phyloP scores from a whole-genome alignment of 2,113 vertebrate species.

The Barnardius zonarius region DNA sequence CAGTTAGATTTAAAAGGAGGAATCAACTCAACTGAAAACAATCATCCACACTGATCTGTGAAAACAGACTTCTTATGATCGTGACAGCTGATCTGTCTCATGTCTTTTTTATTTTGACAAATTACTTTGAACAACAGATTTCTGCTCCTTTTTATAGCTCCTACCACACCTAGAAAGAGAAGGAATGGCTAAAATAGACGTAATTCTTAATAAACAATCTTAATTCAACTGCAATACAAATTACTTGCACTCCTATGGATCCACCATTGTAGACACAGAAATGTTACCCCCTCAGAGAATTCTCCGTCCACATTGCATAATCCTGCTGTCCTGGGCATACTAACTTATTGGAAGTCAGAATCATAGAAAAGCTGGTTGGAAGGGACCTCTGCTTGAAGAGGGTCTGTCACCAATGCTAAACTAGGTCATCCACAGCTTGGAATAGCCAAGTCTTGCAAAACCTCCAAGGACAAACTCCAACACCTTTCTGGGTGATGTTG shows the following conservation, averaged over 20 bases:
- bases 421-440: not conserved
- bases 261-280: not conserved
- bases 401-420: not conserved
- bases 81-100: not conserved
- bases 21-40: not conserved
- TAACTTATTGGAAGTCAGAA: not conserved
- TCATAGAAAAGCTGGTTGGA: not conserved
- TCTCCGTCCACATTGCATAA: not conserved
- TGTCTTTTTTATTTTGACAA: not conserved
- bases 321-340: not conserved
- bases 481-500: not conserved
- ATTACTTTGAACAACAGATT: not conserved
- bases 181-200: not conserved
- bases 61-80: not conserved
- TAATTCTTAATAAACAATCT: not conserved
- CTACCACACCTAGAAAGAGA: not conserved
- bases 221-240: not conserved
- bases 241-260: not conserved
- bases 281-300: not conserved
- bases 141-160: not conserved
- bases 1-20: not conserved
- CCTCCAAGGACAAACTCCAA: not conserved
- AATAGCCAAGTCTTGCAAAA: not conserved
- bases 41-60: not conserved
- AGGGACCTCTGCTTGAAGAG: not conserved